A percentile compares a stretch with the other conserved stretches of the same genome.
Conservation (phyloP, 2,797 vertebrate genomes). For the Liparis tanakae region DNA sequence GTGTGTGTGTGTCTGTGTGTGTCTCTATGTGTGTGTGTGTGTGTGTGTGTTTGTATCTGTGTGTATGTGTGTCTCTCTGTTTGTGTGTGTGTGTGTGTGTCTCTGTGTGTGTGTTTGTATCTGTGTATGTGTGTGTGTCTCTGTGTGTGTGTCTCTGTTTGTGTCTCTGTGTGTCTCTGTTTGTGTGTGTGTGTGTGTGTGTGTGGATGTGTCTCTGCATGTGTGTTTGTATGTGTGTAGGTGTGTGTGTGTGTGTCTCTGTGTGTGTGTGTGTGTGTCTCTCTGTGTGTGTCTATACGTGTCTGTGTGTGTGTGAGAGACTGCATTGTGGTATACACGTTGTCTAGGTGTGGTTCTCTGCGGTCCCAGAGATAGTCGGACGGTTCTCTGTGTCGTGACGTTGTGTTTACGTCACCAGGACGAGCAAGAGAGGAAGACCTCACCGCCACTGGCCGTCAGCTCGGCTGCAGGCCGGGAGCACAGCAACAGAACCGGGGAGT, state of each 20-base stretch:
- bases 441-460: conserved; percentile 49
- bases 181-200: background rate
- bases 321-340: background rate
- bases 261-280: conserved; percentile 8
- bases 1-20: background rate
- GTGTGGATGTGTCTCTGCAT: conserved; percentile 1
- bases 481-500: conserved; percentile 53
- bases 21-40: conserved; percentile 1
- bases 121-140: conserved; percentile 5
- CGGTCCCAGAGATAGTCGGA: background rate
- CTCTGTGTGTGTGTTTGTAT: conserved; percentile 2
- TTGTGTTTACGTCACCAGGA: conserved; percentile 61
- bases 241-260: background rate
- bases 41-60: background rate
- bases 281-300: conserved; percentile 1
- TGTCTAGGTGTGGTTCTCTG: background rate
- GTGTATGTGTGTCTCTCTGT: background rate
- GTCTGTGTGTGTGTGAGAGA: conserved; percentile 1
- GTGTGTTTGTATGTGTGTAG: conserved; percentile 2
- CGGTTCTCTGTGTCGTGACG: background rate
- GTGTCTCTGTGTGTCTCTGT: conserved; percentile 5
- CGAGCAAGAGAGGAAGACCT: conserved; percentile 68
- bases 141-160: background rate
- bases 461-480: conserved; percentile 58
- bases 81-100: conserved; percentile 4